A percentile compares a stretch with the other conserved stretches of the same genome.
Evolutionary conservation across 2,888 invertebrate species (phyloP).

Genomic region (Eremobia ochroleuca): DNA sequence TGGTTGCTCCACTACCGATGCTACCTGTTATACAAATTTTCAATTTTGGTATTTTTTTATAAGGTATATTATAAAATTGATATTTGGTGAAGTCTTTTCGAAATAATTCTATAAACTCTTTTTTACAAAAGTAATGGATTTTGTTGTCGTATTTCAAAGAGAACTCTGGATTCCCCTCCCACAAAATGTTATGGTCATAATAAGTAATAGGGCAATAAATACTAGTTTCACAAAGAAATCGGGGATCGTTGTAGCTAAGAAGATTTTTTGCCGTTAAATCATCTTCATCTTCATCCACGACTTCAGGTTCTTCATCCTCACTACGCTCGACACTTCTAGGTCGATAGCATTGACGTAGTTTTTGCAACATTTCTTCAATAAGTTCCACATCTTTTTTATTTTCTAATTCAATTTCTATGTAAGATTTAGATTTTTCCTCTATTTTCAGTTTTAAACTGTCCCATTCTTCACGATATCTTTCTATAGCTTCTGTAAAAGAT

Average conservation of each 20-base stretch:
- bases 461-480: conserved; percentile 84
- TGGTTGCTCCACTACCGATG: conserved; percentile 90
- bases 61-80: conserved; percentile 85
- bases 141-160: conserved; percentile 89
- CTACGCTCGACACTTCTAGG: conserved; percentile 68
- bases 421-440: conserved; percentile 81
- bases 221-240: conserved; percentile 90
- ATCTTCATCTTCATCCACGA: conserved; percentile 75
- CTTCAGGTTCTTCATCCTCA: conserved; percentile 76
- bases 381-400: conserved; percentile 83
- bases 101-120: conserved; percentile 88
- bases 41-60: conserved; percentile 85
- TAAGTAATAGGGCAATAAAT: conserved; percentile 92
- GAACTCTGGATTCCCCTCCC: conserved; percentile 92
- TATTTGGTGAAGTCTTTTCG: conserved; percentile 87
- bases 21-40: conserved; percentile 91
- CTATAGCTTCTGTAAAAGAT: conserved; percentile 76
- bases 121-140: conserved; percentile 89
- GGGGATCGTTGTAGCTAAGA: conserved; percentile 76
- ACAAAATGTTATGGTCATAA: conserved; percentile 88
- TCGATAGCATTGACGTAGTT: conserved; percentile 81
- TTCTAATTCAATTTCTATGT: conserved; percentile 86
- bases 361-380: conserved; percentile 81
- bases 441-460: conserved; percentile 84
- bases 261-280: conserved; percentile 73